These are phyloP conservation scores for Oegoconia quadripuncta DNA, from an alignment of 2,888 invertebrate genomes.

Conservation along the genomic window DNA sequence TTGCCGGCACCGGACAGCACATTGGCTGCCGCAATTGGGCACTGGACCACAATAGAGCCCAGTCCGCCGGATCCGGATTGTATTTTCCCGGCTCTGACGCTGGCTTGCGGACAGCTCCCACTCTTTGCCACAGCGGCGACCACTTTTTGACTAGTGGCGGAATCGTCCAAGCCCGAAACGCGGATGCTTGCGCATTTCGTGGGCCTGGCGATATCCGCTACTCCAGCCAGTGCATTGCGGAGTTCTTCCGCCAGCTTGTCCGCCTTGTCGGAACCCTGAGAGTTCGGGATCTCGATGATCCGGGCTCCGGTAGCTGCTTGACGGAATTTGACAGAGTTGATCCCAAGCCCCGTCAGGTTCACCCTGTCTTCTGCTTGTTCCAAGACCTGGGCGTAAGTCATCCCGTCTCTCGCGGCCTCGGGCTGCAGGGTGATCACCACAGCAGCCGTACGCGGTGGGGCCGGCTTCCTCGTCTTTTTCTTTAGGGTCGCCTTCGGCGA, in stretches of 20 bases:
- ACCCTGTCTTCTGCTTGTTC: not conserved
- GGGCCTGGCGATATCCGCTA: not conserved
- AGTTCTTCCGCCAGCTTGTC: not conserved
- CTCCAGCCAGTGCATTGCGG: not conserved
- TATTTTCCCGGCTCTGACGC: not conserved
- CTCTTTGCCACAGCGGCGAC: not conserved
- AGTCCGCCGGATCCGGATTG: constrained; percentile 1
- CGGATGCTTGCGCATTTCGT: not conserved
- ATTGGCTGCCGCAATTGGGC: constrained; percentile 4
- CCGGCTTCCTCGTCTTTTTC: not conserved
- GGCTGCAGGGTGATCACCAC: not conserved
- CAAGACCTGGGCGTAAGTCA: not conserved
- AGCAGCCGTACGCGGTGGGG: not conserved
- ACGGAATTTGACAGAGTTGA: not conserved
- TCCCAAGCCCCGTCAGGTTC: not conserved
- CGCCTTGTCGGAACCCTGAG: not conserved
- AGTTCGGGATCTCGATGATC: not conserved
- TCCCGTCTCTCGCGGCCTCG: not conserved
- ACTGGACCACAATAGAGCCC: not conserved
- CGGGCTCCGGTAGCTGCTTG: not conserved
- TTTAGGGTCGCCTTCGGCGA: too few relatives aligned
- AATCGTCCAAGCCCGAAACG: constrained; percentile 6
- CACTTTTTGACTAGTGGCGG: constrained; percentile 5
- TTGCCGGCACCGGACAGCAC: not conserved
- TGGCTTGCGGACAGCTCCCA: too few relatives aligned